A percentile compares a stretch with the other conserved stretches of the same genome.
phyloP scores from a whole-genome alignment of 2,888 invertebrate genomes.

The Bellardia bayeri region DNA sequence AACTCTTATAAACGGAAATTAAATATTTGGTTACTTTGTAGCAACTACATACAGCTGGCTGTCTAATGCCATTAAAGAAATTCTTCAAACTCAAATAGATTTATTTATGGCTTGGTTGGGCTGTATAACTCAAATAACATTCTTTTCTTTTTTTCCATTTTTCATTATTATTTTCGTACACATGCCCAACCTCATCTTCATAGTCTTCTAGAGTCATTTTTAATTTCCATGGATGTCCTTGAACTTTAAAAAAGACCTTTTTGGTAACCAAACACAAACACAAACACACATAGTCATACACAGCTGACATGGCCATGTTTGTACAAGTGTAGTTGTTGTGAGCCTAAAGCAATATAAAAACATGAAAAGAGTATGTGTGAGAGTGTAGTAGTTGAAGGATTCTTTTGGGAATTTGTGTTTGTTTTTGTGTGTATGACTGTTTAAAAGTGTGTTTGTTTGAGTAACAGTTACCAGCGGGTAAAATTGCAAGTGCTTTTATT shows the following conservation, averaged over 20 bases:
- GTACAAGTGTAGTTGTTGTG: constrained; percentile 10
- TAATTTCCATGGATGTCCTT: constrained; percentile 57
- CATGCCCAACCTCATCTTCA: neutral
- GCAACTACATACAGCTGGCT: constrained; percentile 8
- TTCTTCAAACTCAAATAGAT: constrained; percentile 6
- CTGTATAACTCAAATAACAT: constrained; percentile 3
- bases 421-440: neutral
- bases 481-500: too few relatives aligned
- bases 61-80: neutral
- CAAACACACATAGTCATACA: neutral
- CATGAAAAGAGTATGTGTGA: neutral
- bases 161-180: constrained; percentile 19
- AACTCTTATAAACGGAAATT: neutral
- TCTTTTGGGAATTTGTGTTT: neutral
- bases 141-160: neutral
- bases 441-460: too few relatives aligned
- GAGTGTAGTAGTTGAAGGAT: constrained; percentile 5
- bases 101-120: neutral
- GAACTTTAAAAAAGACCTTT: constrained; percentile 47
- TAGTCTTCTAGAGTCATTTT: neutral
- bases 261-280: constrained; percentile 17
- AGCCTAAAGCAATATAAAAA: constrained; percentile 14
- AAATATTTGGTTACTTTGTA: constrained; percentile 10
- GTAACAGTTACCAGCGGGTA: too few relatives aligned
- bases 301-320: constrained; percentile 3